Base-by-base conservation (phyloP, 2,888 invertebrate genomes). In the Drosophila meridionalis region DNA sequence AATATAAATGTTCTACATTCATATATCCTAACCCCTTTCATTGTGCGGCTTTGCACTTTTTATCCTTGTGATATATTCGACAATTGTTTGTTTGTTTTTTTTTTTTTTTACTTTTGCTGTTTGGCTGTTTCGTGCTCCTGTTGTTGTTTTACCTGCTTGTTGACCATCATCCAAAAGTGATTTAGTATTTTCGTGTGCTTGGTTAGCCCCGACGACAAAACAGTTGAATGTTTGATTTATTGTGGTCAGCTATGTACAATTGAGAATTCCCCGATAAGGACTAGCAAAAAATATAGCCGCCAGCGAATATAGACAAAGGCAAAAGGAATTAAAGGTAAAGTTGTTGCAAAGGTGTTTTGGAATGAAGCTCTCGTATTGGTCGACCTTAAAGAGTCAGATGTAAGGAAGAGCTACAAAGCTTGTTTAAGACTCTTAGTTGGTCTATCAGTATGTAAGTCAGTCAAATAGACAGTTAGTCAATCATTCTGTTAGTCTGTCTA, bases 181-280 rank as follows among this genome's bases (percentile, higher is more conserved):
- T 77, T 80, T 80, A 72, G 64, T 69, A 73, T 77, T 69, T 58
- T 62, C 76, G 62, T 69, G 47, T 53, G 52, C 47, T 78, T 80
- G 42, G 59, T 75, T 80, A 69, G 64, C 66, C 60, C 73, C 56
- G 73, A 78, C 84, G 82, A 78, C 76, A 68, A 83, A 80, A 76
- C 87, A 82, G 80, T 85, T 85, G 85, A 80, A 77, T 71, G 69
- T 73, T 65, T 85, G 85, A 87, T 85, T 85, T 87, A 82, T 84
- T 87, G 87, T 75, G 69, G 50, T 56, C 62, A 70, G 59, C 58
- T 42, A 20, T 61, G 30, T 50, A 58, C 63, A 63, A 58, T 74
- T 69, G 52, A 45, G 60, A 80, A 76, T 71, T 64, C 58, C 58
- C 61, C 58, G 69, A 63, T 48, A 67, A 62, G 38, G 11, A n/a